Conservation (phyloP, 2,888 invertebrate genomes). For the Teleogryllus oceanicus region DNA sequence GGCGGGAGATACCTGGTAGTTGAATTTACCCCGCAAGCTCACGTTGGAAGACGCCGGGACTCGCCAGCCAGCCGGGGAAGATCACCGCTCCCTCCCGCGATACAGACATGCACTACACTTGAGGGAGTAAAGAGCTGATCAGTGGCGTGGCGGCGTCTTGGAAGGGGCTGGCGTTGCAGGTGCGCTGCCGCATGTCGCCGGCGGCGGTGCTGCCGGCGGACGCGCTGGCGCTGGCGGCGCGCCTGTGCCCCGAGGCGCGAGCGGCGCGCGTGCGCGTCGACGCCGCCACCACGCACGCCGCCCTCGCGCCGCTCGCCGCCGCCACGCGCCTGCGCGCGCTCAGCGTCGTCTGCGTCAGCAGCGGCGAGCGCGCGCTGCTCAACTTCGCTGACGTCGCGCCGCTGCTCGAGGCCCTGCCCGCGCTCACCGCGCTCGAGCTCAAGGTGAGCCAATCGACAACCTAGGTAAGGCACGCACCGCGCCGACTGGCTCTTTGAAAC, state of each 20-base stretch:
- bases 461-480: too few relatives aligned
- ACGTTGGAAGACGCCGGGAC: too few relatives aligned
- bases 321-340: constrained; percentile 39
- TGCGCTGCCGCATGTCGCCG: constrained; percentile 40
- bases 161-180: constrained; percentile 33
- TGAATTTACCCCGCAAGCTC: too few relatives aligned
- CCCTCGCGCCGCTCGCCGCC: constrained; percentile 38
- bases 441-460: constrained; percentile 36
- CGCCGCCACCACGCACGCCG: constrained; percentile 42
- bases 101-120: too few relatives aligned
- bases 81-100: too few relatives aligned
- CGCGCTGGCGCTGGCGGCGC: constrained; percentile 40
- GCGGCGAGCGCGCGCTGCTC: constrained; percentile 41
- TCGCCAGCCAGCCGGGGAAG: too few relatives aligned
- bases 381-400: constrained; percentile 42
- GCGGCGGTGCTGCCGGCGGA: constrained; percentile 40
- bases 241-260: constrained; percentile 41
- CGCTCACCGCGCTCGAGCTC: constrained; percentile 36
- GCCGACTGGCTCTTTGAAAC: background rate
- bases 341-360: constrained; percentile 43
- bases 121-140: too few relatives aligned
- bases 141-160: too few relatives aligned
- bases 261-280: constrained; percentile 40
- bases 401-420: constrained; percentile 38
- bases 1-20: too few relatives aligned